A percentile compares a stretch with the other conserved stretches of the same genome.
Conservation (phyloP, 2,113 vertebrate genomes). For the Sebastes fasciatus region DNA sequence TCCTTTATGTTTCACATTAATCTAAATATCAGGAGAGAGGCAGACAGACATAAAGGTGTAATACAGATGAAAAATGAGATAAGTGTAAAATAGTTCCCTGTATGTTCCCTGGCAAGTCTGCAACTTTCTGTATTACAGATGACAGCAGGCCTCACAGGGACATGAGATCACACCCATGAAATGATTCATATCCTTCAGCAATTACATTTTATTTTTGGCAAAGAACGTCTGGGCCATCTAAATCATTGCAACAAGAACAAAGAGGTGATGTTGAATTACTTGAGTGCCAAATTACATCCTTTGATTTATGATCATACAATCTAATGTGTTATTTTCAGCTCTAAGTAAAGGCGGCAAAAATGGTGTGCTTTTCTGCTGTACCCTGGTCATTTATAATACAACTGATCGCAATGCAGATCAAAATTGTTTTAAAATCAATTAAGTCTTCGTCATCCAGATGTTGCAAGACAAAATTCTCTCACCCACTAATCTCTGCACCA, state of each 20-base stretch:
- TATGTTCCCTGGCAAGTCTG: conserved; percentile 18
- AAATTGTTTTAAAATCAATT: background rate
- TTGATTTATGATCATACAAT: conserved; percentile 26
- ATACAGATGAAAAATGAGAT: conserved; percentile 38
- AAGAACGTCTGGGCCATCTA: conserved; percentile 24
- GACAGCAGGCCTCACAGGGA: conserved; percentile 32
- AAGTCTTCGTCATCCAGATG: background rate
- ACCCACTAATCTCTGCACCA: background rate
- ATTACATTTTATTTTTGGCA: conserved; percentile 57
- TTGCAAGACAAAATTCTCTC: background rate
- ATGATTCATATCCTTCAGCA: conserved; percentile 47
- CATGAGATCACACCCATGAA: conserved; percentile 42
- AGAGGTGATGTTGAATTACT: conserved; percentile 23
- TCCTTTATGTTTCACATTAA: conserved; percentile 25
- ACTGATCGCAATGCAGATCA: background rate
- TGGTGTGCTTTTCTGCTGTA: background rate
- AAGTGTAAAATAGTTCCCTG: conserved; percentile 24
- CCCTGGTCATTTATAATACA: background rate
- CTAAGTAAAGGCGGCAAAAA: background rate
- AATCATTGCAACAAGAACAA: conserved; percentile 47
- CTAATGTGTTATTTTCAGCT: background rate
- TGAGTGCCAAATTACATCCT: conserved; percentile 27
- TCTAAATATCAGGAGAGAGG: conserved; percentile 15
- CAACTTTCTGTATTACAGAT: conserved; percentile 34
- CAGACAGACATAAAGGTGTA: background rate